Evolutionary conservation across 2,888 invertebrate genomes (phyloP), one percentile per base, ranked within the genome.

Genomic region (Erebia aethiops): DNA sequence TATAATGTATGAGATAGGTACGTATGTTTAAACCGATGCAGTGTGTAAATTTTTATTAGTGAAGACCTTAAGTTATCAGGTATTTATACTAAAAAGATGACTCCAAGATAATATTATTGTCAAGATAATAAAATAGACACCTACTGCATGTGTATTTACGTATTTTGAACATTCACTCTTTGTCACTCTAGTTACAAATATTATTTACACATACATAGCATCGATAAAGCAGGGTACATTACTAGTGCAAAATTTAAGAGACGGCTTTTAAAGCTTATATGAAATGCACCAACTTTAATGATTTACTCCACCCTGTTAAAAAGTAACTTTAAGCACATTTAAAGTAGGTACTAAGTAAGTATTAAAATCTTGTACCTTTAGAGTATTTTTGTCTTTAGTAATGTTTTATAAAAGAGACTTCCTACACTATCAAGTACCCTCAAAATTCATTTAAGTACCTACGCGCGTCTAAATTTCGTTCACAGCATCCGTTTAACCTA

Each of bases 101-200:
- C 71, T 72, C 74, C 67, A 73, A 72, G 69, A 74, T 69, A 66
- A 63, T 52, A 74, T 79, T 79, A 79, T 79, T 79, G 79, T 79
- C 79, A 71, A 72, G 66, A 70, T 72, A 35, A 73, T 67, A 60
- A 21, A 43, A 26, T 58, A 64, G 51, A 71, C 64, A 57, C n/a
- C 51, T 51, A 71, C 46, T 67, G 67, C 43, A 18, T n/a, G 35
- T 41, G 9, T 64, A 35, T 35, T 7, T 35, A 52, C 49, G 62
- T 51, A n/a, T 35, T 46, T 41, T 41, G 43, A 66, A 56, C 9
- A 46, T 14, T 21, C n/a, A 14, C 13, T 46, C 43, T 41, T 66
- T 56, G n/a, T 41, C 11, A 18, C 7, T 21, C 9, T 54, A 21
- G 8, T 18, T 66, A 46, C 46, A 71, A 26, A 13, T 61, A 54